These are phyloP conservation scores for Vimba vimba DNA, from an alignment of 2,113 vertebrate genomes.

Conservation along the genomic window DNA sequence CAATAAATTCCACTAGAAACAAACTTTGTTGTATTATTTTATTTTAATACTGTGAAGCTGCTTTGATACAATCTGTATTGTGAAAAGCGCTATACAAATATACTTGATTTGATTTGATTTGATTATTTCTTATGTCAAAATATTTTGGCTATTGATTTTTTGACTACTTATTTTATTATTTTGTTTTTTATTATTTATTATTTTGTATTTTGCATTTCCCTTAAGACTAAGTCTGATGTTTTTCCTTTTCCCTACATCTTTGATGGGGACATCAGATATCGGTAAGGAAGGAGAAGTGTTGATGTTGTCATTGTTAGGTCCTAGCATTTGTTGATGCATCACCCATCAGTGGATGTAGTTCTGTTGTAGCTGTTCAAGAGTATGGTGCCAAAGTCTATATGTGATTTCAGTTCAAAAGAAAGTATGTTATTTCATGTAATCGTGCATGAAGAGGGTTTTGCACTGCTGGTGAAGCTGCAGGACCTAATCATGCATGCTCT, in stretches of 20 bases:
- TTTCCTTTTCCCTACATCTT: constrained; percentile 46
- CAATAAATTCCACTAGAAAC: too few species aligned
- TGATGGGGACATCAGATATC: constrained; percentile 58
- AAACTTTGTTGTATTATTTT: too few species aligned
- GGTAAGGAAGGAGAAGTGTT: constrained; percentile 51
- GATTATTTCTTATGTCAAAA: background rate
- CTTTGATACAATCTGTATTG: too few species aligned
- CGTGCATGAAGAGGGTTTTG: constrained; percentile 35
- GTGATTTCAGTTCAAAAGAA: background rate
- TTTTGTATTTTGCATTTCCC: background rate
- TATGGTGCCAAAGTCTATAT: background rate
- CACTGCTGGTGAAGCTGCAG: constrained; percentile 32
- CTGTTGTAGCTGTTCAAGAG: constrained; percentile 1
- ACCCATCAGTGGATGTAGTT: constrained; percentile 29
- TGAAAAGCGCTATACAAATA: too few species aligned
- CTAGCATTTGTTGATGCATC: constrained; percentile 3
- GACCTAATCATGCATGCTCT: constrained; percentile 79
- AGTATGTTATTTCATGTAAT: constrained; percentile 8
- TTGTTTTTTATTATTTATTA: too few species aligned
- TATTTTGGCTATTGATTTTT: background rate
- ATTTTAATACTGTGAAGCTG: too few species aligned
- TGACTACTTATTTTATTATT: background rate
- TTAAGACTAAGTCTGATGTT: constrained; percentile 31
- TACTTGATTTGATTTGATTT: too few species aligned
- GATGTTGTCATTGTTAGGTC: background rate